These are phyloP conservation scores for Ariolimax columbianus DNA, from an alignment of 2,888 invertebrate genomes.

Conservation along the genomic window DNA sequence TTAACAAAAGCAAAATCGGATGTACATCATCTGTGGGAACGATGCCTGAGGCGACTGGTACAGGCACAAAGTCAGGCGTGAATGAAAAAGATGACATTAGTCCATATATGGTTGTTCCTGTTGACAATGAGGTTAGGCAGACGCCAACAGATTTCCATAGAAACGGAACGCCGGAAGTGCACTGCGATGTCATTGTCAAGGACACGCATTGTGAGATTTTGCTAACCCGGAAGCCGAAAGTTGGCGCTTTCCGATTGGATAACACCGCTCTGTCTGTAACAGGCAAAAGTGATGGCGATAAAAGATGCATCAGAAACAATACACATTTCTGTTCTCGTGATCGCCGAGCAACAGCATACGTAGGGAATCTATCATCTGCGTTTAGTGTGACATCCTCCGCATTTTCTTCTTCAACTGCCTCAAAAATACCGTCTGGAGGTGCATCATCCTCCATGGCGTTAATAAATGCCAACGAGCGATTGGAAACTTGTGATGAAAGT, in stretches of 20 bases:
- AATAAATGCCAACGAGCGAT: neutral
- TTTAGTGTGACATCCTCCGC: constrained; percentile 33
- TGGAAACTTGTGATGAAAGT: neutral
- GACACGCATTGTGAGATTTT: constrained; percentile 51
- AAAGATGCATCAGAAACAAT: constrained; percentile 39
- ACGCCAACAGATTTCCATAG: constrained; percentile 46
- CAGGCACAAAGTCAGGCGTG: neutral
- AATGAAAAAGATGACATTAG: constrained; percentile 35
- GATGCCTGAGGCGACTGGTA: neutral
- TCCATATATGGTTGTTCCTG: constrained; percentile 57
- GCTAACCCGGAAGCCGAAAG: constrained; percentile 45
- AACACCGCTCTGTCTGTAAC: neutral
- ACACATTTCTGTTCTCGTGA: constrained; percentile 44
- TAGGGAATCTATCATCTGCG: constrained; percentile 33
- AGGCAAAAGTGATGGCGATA: constrained; percentile 22
- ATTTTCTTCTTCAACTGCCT: constrained; percentile 35
- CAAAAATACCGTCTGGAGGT: constrained; percentile 19
- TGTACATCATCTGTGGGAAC: neutral
- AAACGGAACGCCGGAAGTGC: constrained; percentile 44
- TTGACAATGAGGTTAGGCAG: constrained; percentile 47
- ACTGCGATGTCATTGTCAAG: constrained; percentile 52
- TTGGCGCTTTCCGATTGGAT: constrained; percentile 23
- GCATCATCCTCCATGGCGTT: constrained; percentile 22
- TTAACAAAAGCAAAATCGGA: constrained; percentile 6
- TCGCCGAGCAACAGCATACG: constrained; percentile 36